phyloP scores from a whole-genome alignment of 1,140 invertebrate species.

The Charaxes varanes region DNA sequence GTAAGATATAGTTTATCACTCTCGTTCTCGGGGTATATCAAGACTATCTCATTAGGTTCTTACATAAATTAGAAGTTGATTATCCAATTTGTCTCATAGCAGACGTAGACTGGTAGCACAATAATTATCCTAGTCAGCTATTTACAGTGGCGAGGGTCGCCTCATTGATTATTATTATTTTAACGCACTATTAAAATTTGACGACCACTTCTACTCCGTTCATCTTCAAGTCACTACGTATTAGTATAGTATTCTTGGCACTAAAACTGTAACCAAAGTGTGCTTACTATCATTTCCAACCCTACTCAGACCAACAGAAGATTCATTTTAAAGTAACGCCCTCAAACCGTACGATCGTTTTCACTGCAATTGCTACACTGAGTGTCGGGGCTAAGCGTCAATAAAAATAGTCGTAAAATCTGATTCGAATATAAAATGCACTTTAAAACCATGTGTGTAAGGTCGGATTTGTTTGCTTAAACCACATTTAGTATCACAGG shows the following conservation, averaged over 20 bases:
- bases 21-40: no score
- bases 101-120: slow-evolving; percentile 4
- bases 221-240: slow-evolving; percentile 60
- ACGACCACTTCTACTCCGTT: slow-evolving; percentile 64
- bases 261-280: slow-evolving; percentile 25
- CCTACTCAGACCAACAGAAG: slow-evolving; percentile 22
- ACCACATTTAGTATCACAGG: slow-evolving; percentile 22
- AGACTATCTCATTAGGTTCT: no score
- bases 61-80: neutral
- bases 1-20: no score
- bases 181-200: slow-evolving; percentile 72
- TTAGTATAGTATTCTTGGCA: slow-evolving; percentile 33
- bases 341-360: slow-evolving; percentile 32
- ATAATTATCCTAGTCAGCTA: slow-evolving; percentile 25
- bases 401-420: slow-evolving; percentile 72
- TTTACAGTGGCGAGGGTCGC: slow-evolving; percentile 45
- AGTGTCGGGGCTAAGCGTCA: slow-evolving; percentile 67
- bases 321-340: slow-evolving; percentile 25
- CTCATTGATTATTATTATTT: slow-evolving; percentile 71
- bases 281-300: slow-evolving; percentile 12
- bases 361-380: slow-evolving; percentile 37
- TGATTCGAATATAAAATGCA: slow-evolving; percentile 30
- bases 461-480: slow-evolving; percentile 24
- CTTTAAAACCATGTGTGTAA: slow-evolving; percentile 29
- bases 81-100: slow-evolving; percentile 1